These are phyloP conservation scores for Meta bourneti DNA, from an alignment of 2,888 invertebrate species.

Conservation along the genomic window DNA sequence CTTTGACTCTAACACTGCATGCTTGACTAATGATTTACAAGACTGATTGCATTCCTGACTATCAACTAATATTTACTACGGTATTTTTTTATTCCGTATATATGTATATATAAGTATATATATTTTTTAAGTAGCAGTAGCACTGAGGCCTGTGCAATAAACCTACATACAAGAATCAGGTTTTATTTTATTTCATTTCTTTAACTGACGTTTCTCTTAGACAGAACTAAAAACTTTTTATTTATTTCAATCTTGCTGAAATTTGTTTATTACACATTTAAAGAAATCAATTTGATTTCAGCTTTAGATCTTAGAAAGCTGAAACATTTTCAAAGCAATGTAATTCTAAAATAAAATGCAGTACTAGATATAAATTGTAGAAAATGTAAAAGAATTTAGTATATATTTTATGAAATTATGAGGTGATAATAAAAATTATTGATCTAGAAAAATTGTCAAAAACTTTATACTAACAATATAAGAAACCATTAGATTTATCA, in stretches of 20 bases:
- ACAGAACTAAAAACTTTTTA: background rate
- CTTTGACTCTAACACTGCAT: constrained; percentile 1
- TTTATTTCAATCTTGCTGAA: background rate
- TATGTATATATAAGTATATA: constrained; percentile 38
- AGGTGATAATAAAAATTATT: no score
- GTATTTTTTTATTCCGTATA: constrained; percentile 53
- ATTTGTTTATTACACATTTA: background rate
- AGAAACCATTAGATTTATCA: no score
- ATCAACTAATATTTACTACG: constrained; percentile 63
- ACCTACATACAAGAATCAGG: constrained; percentile 14
- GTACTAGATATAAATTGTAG: no score
- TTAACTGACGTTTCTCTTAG: background rate
- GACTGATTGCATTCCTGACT: constrained; percentile 58
- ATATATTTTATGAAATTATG: no score
- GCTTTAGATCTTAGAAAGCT: no score
- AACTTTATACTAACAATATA: no score
- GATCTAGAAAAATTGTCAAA: no score
- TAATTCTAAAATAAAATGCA: no score
- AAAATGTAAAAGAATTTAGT: no score
- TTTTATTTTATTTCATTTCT: background rate
- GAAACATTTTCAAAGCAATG: no score
- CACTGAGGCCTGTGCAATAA: constrained; percentile 68
- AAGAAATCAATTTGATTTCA: no score
- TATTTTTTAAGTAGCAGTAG: constrained; percentile 52
- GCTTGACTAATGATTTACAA: constrained; percentile 14